Base-by-base conservation (phyloP, 2,888 invertebrate species). In the Polydrusus pterygomalis region DNA sequence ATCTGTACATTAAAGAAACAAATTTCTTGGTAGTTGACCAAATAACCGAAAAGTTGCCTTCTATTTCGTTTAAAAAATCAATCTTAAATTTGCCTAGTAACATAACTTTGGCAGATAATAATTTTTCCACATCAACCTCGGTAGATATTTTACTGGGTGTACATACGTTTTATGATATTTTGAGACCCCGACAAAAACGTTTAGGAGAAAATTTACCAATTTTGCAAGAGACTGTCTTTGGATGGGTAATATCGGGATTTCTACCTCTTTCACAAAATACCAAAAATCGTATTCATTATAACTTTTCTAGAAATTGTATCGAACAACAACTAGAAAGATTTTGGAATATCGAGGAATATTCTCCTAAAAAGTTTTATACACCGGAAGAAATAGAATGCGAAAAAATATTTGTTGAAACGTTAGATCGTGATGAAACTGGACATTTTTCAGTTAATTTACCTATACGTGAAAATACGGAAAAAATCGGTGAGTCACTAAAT, bases 291-390 rank as follows among this genome's bases (percentile, higher is more conserved):
- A 30, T 30, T 6, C 30, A 30, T 63, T 18, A 8, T 40, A 40
- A 40, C 40, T 40, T 40, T 40, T 40, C 40, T 10, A 9, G 40
- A 40, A 40, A 64, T 15, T 2, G 15, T 47, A 47, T 47, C 47
- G 47, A 47, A 15, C 6, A 47, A 47, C 47, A 47, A 47, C 8
- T 40, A 40, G 40, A 40, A 40, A 68, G 13, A 38, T 51, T 68
- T 68, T 68, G 68, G 68, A 49, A 68, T 10, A 45, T 68, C 17
- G 68, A 68, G 17, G 68, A 68, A 38, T 54, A 49, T 38, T 30
- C 49, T 1, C 17, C 20, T 15, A 30, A 49, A 68, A 68, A 51
- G 15, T 54, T 30, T 54, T 34, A 30, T 43, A 30, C 51, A 17
- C 13, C 47, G 25, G 51, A 68, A 30, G 68, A 68, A 54, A 25